Percentiles rank a stretch among this genome's conserved stretches.
Evolutionary conservation across 2,113 vertebrate species (phyloP).

Genomic region (Nanger granti): DNA sequence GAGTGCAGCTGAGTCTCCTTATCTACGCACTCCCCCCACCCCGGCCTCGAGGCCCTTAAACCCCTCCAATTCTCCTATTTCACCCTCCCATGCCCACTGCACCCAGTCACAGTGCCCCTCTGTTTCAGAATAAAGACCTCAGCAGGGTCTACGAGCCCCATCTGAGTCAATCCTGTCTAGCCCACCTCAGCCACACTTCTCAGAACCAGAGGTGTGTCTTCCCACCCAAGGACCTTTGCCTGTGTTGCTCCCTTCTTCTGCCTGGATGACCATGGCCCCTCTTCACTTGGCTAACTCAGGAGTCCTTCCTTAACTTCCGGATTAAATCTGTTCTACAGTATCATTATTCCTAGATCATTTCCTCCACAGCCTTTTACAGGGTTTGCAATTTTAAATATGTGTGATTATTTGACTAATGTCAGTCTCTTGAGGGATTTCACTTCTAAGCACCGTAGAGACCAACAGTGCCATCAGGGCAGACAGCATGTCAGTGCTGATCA

Average conservation of each 20-base stretch:
- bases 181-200: not conserved
- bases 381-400: constrained; percentile 2
- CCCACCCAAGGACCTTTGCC: not conserved
- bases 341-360: not conserved
- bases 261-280: too few relatives aligned
- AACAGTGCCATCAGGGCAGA: not conserved
- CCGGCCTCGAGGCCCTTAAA: not conserved
- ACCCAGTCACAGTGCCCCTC: not conserved
- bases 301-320: not conserved
- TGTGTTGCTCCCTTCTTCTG: not conserved
- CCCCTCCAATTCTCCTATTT: not conserved
- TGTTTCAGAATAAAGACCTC: not conserved
- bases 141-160: not conserved
- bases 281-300: not conserved
- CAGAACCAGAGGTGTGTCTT: not conserved
- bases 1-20: not conserved
- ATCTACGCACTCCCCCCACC: not conserved
- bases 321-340: not conserved
- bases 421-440: constrained; percentile 21
- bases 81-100: not conserved
- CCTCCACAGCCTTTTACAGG: not conserved
- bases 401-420: constrained; percentile 39
- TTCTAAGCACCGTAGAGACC: not conserved
- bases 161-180: not conserved
- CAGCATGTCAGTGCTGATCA: not conserved